phyloP scores from a whole-genome alignment of 2,797 vertebrate species.

The Orestias chungarensis region DNA sequence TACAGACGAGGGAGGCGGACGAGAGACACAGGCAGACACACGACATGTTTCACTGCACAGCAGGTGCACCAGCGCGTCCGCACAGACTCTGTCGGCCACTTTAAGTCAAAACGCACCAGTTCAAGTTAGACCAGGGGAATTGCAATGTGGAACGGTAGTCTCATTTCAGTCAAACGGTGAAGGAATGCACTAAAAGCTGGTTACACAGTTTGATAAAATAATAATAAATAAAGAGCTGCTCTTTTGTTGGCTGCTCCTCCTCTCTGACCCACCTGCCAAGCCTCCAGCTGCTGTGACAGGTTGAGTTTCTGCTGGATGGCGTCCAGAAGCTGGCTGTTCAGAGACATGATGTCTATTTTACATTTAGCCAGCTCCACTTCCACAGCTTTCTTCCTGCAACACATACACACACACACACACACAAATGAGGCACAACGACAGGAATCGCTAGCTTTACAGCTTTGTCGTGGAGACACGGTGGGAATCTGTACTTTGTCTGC shows the following conservation, averaged over 20 bases:
- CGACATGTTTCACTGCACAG: not conserved
- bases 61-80: slow-evolving; percentile 20
- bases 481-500: not conserved
- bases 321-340: slow-evolving; percentile 95
- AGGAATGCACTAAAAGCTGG: not conserved
- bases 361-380: slow-evolving; percentile 96
- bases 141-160: not conserved
- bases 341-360: slow-evolving; percentile 97
- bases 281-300: slow-evolving; percentile 98
- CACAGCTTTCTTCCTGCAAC: slow-evolving; percentile 91
- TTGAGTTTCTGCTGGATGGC: slow-evolving; percentile 99
- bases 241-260: not conserved
- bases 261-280: slow-evolving; percentile 91
- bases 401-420: slow-evolving; percentile 15
- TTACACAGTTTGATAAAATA: not conserved
- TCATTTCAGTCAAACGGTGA: slow-evolving; percentile 2
- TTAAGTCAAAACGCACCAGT: slow-evolving; percentile 6
- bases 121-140: slow-evolving; percentile 4
- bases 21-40: slow-evolving; percentile 61
- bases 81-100: slow-evolving; percentile 12
- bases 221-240: not conserved
- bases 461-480: not conserved
- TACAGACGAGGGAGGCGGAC: slow-evolving; percentile 73
- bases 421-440: not conserved
- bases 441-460: not conserved